Evolutionary conservation across 1,140 invertebrate species (phyloP).

Genomic region (Helicoverpa armigera): DNA sequence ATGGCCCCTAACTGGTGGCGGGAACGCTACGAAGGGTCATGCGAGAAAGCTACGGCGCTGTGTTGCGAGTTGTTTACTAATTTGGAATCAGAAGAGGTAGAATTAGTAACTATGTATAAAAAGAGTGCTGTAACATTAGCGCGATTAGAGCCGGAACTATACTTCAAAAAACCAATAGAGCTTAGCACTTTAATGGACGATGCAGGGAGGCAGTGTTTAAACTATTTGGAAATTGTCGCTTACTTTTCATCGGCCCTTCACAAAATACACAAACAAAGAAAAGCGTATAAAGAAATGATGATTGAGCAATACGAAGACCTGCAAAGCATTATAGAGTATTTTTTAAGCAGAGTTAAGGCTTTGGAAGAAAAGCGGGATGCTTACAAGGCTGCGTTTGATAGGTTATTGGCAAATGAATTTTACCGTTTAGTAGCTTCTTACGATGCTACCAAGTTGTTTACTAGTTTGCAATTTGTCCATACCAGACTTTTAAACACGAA

Average conservation of each 20-base stretch:
- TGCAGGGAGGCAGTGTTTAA: constrained; percentile 56
- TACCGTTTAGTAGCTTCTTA: constrained; percentile 55
- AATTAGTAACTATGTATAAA: not conserved
- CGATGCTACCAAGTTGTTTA: constrained; percentile 60
- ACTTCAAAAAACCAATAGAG: constrained; percentile 57
- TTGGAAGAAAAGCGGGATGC: constrained; percentile 51
- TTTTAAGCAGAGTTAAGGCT: constrained; percentile 46
- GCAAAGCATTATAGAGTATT: constrained; percentile 43
- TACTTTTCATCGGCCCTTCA: not conserved
- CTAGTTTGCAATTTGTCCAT: constrained; percentile 57
- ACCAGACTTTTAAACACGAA: constrained; percentile 45
- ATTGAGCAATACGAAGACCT: constrained; percentile 48
- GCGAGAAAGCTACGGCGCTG: not conserved
- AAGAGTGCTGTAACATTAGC: constrained; percentile 6
- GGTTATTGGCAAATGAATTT: constrained; percentile 53
- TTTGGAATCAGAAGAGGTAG: not conserved
- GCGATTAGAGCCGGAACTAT: constrained; percentile 45
- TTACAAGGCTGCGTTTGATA: constrained; percentile 53
- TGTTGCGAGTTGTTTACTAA: not conserved
- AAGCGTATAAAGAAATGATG: constrained; percentile 38
- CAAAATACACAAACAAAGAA: not conserved
- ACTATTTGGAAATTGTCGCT: constrained; percentile 58
- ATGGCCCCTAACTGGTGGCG: constrained; percentile 55
- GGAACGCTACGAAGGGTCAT: not conserved
- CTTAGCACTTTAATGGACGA: constrained; percentile 53